Evolutionary conservation across 2,797 vertebrate species (phyloP).

Genomic region (Tokudaia tokunoshimensis): DNA sequence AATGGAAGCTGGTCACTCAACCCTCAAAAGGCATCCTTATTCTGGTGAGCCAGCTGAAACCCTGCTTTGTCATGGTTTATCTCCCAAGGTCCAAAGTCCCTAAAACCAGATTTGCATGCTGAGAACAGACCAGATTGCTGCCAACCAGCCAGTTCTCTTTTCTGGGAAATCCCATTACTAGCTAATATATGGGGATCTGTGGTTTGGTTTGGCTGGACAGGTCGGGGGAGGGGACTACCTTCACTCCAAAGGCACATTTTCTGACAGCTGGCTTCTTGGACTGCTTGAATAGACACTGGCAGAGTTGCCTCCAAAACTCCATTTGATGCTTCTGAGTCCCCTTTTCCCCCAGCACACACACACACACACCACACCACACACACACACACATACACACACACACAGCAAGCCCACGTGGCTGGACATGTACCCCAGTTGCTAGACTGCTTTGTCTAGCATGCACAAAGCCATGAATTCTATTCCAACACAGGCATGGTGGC

Average conservation of each 20-base stretch:
- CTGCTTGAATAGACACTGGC: neutral
- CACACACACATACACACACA: neutral
- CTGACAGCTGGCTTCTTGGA: neutral
- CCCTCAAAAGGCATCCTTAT: neutral
- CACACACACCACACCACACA: too few species aligned
- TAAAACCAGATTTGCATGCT: neutral
- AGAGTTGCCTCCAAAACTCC: neutral
- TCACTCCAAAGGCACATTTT: neutral
- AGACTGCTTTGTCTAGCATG: neutral
- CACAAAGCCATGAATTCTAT: neutral
- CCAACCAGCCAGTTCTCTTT: neutral
- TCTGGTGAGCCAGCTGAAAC: constrained; percentile 56
- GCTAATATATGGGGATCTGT: neutral
- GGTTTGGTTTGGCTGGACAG: neutral
- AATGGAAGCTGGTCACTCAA: constrained; percentile 6
- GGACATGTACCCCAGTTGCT: neutral
- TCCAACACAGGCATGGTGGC: neutral
- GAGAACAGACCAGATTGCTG: neutral
- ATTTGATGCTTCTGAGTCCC: neutral
- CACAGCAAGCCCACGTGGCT: neutral
- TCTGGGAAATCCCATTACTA: neutral
- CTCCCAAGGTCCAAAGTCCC: neutral
- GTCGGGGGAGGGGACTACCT: neutral
- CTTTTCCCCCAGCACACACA: neutral
- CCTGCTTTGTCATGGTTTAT: neutral